Evolutionary conservation across 1,140 invertebrate species (phyloP).

Genomic region (Calosoma granatense): DNA sequence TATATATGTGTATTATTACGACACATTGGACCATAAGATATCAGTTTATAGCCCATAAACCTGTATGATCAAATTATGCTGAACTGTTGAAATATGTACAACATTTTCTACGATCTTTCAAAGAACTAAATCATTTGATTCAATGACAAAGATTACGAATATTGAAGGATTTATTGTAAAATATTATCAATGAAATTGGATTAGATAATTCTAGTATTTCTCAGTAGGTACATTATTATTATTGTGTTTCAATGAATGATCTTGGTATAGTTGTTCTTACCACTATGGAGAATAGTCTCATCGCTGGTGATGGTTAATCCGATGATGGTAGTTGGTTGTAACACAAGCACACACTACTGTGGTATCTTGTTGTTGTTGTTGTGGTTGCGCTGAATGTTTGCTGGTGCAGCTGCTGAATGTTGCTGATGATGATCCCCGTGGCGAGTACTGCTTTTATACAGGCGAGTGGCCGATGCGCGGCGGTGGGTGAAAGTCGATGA

Average conservation of each 20-base stretch:
- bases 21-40: too few relatives aligned
- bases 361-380: neutral
- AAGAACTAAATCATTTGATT: neutral
- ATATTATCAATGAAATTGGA: neutral
- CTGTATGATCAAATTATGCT: neutral
- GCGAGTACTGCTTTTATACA: neutral
- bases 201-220: neutral
- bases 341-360: neutral
- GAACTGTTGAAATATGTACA: neutral
- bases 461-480: neutral
- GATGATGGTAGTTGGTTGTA: too few relatives aligned
- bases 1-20: too few relatives aligned
- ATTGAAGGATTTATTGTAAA: neutral
- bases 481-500: conserved; percentile 3
- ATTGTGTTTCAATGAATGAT: neutral
- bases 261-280: neutral
- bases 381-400: neutral
- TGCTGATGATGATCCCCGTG: neutral
- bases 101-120: too few relatives aligned
- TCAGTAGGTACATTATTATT: neutral
- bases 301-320: neutral
- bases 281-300: neutral
- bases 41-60: neutral
- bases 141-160: too few relatives aligned
- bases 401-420: neutral